A percentile compares a stretch with the other conserved stretches of the same genome.
Evolutionary conservation across 2,888 invertebrate species (phyloP).

Genomic region (Allacma fusca): DNA sequence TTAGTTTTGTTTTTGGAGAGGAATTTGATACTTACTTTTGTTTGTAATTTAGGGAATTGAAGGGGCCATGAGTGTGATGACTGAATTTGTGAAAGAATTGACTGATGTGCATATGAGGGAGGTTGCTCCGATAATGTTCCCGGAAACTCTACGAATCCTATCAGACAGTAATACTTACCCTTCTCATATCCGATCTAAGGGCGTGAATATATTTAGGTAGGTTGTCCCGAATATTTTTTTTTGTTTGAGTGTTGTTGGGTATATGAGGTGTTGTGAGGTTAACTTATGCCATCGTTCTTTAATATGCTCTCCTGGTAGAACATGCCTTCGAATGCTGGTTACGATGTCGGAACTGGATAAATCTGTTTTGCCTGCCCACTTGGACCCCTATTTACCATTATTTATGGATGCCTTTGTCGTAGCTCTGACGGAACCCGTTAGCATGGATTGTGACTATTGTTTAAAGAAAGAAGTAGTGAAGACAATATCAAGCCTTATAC

Average conservation of each 20-base stretch:
- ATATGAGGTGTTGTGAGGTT: neutral
- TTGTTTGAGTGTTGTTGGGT: too few species aligned
- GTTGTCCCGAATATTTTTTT: too few species aligned
- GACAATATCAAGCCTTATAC: conserved; percentile 64
- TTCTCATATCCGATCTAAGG: conserved; percentile 71
- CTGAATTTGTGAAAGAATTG: conserved; percentile 74
- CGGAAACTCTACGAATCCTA: conserved; percentile 76
- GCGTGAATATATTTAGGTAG: conserved; percentile 71
- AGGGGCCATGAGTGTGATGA: conserved; percentile 76
- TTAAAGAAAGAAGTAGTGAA: conserved; percentile 57
- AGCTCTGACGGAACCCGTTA: conserved; percentile 33
- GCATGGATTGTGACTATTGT: conserved; percentile 37
- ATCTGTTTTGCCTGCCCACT: conserved; percentile 69
- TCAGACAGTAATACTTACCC: conserved; percentile 70
- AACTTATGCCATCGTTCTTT: too few species aligned
- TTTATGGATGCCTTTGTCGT: conserved; percentile 73
- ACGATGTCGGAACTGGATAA: conserved; percentile 69
- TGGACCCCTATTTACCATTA: conserved; percentile 73
- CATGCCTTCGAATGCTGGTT: conserved; percentile 69
- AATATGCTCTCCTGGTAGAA: conserved; percentile 66
- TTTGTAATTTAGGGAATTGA: conserved; percentile 67
- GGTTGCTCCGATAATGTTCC: conserved; percentile 74
- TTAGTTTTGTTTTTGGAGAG: too few species aligned
- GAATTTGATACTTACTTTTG: too few species aligned
- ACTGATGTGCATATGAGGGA: conserved; percentile 72